Base-by-base conservation (phyloP, 1,140 invertebrate genomes). In the Hycleus cichorii region DNA sequence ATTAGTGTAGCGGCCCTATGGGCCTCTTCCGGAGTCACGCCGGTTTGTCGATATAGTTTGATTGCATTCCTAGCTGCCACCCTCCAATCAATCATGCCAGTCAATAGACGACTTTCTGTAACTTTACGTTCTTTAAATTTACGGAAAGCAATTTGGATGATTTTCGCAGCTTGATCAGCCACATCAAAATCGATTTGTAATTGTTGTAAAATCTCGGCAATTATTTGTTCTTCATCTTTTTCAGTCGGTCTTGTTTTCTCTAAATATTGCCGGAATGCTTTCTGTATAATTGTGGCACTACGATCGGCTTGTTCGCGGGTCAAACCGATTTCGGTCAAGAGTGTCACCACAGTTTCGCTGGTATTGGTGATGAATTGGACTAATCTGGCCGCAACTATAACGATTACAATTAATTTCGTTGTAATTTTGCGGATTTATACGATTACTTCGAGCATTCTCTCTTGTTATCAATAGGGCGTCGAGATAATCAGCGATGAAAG, bases 401-500 rank as follows among this genome's bases (percentile, higher is more conserved):
- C 18, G 18, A 18, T 18, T 18, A 18, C 18, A 18, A 18, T 18
- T 18, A 18, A 18, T 18, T 18, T 18, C 1, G 18, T 18, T 18
- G 18, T 1, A 18, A 18, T 18, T 18, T 18, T 18, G 1, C 18
- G 18, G 18, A 18, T 18, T 1, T 18, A 18, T 18, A 18, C n/a
- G 18, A 1, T 18, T 18, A 18, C 18, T 18, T 75, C 76, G 74
- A 0, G 76, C 72, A 65, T 80, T 80, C 71, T 87, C 86, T n/a
- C 85, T 75, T 0, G 83, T 84, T 10, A 85, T 80, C 12, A 87
- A 73, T 18, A 88, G 71, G 2, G 79, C 79, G 49, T 85, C 83
- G 5, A 85, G 70, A 66, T 87, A 88, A 67, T 86, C 83, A 2
- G 85, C 79, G 63, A 88, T 82, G 64, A 85, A 88, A 57, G 74